Evolutionary conservation across 1,140 invertebrate genomes (phyloP), one percentile per base, ranked within the genome.

Genomic region (Brachionus sp.): DNA sequence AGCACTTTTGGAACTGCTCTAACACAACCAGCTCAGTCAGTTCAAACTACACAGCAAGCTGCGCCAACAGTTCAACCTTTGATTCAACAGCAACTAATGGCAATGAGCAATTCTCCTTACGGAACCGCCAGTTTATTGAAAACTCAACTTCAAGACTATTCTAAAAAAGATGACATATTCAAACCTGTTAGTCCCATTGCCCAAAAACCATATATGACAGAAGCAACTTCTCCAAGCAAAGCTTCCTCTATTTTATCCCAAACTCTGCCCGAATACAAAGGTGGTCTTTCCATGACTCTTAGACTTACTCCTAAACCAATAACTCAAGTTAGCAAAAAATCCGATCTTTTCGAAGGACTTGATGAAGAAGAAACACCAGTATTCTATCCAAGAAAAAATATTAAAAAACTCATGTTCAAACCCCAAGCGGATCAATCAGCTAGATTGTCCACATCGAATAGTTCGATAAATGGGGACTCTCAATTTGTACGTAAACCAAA

Each of bases 51-150:
- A 78, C 82, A 84, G 83, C 25, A 85, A 86, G 85, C 33, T 82
- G 85, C 35, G 73, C 84, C 29, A 23, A 23, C 44, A 42, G 16
- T 23, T 80, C 85, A 77, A 68, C 66, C 84, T 16, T 86, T 87
- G 77, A 83, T 88, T 10, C 88, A 89, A 77, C 92, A 93, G 84
- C 93, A 93, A 86, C 91, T 93, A 68, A 86, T 92, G 62, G 91
- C 92, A 7, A 89, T 93, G 7, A 91, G 92, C 4, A 91, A 91
- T 2, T 92, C 92, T 7, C 93, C 93, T 2, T 94, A 93, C 85
- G 93, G 93, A n/a, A 93, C 93, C 87, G 93, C 92, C 53, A 92
- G 93, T 6, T 89, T 94, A 7, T 91, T 94, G 83, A 92, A 93
- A 86, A n/a, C 33, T 44, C 50, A 29, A 46, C 87, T 89, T 66